Percentiles rank a stretch among this genome's conserved stretches.
These are phyloP conservation scores for Gambusia yucatana DNA, from an alignment of 2,797 vertebrate species.

Conservation along the genomic window DNA sequence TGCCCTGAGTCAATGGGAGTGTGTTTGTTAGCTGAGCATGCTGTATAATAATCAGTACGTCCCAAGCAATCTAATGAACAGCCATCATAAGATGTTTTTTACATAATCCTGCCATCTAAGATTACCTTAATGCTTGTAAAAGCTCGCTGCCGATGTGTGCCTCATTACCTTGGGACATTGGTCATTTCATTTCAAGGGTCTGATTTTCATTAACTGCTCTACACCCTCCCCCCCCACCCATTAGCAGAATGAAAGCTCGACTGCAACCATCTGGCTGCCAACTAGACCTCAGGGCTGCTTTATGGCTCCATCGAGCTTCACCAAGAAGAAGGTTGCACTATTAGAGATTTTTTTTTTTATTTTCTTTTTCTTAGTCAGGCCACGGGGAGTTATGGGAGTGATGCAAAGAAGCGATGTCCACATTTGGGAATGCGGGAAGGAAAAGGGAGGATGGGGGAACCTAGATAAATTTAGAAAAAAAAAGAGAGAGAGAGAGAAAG, in stretches of 20 bases:
- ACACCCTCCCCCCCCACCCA: conserved; percentile 61
- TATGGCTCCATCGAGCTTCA: conserved; percentile 72
- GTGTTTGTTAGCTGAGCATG: conserved; percentile 65
- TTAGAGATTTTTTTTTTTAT: conserved; percentile 50
- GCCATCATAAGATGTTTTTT: conserved; percentile 75
- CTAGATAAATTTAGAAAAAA: conserved; percentile 66
- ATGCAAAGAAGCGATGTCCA: conserved; percentile 57
- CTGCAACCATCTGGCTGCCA: conserved; percentile 77
- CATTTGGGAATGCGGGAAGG: conserved; percentile 25
- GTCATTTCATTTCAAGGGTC: conserved; percentile 83
- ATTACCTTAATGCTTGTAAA: conserved; percentile 79
- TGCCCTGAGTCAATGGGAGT: conserved; percentile 56
- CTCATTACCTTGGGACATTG: conserved; percentile 82
- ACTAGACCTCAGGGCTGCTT: conserved; percentile 74
- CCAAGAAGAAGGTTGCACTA: conserved; percentile 66
- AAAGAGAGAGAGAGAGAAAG: no score
- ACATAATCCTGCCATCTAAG: conserved; percentile 76
- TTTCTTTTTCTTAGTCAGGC: conserved; percentile 56
- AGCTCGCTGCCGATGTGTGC: conserved; percentile 65
- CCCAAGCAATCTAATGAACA: conserved; percentile 70
- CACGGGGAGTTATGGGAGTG: conserved; percentile 51
- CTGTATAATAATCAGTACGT: conserved; percentile 66
- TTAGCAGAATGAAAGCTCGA: conserved; percentile 77
- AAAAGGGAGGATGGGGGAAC: conserved; percentile 9
- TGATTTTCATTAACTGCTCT: conserved; percentile 83